Evolutionary conservation across 2,888 invertebrate species (phyloP), one percentile per base, ranked within the genome.

Genomic region (Sisyra terminalis): DNA sequence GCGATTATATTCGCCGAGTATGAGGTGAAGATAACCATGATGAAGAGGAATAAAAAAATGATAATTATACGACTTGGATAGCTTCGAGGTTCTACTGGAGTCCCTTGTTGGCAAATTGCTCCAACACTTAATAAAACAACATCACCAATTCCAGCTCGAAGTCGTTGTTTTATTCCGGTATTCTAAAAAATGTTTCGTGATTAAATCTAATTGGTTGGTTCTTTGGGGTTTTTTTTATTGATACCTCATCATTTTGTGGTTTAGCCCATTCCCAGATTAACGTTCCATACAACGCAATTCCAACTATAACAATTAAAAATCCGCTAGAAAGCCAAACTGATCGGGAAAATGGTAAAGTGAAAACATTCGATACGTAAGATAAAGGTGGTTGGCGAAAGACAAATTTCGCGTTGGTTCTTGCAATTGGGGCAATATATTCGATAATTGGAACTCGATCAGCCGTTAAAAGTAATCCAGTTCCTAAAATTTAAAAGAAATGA

Each of bases 1-100:
- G 75, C 76, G 2, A 79, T 75, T 36, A 79, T 75, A 54, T 74
- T 75, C 1, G 78, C 78, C 0, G 76, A 71, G 52, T 76, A 78
- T 0, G 78, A 72, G 0, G 74, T 71, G 55, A 75, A 77, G 11
- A 78, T 55, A 41, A 70, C 69, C 67, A 71, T 69, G 11, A 69
- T 55, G 0, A 64, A 58, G 6, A 56, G 44, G 41, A 59, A 56
- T 1, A 55, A 48, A 29, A 57, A 53, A 17, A 60, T 50, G 3
- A 56, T 55, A 1, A 56, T 51, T 13, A 57, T 56, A 41, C 70
- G 59, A 13, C 72, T 73, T 57, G 66, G 56, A 8, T 50, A 51
- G 8, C 66, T 65, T 17, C 48, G 51, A 1, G 68, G 68, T 51
- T 66, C 60, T 6, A 59, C 48, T 29, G 61, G 55, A 2, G 60